Percentiles rank a stretch among this genome's conserved stretches.
Conservation (phyloP, 2,888 invertebrate species). For the Galerucella calmariensis region DNA sequence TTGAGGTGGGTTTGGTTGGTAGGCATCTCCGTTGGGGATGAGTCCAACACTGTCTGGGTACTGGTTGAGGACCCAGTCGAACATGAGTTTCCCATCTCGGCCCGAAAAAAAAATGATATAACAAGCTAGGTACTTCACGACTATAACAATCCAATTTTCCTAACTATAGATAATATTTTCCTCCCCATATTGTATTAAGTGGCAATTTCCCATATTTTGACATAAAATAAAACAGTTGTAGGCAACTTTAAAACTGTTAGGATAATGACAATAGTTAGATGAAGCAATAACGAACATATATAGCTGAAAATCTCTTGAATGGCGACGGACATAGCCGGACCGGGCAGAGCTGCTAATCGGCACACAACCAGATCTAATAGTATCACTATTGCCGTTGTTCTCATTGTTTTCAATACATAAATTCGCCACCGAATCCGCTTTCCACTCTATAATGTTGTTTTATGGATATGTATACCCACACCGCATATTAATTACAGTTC, state of each 20-base stretch:
- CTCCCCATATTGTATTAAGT: no score
- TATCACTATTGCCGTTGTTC: conserved; percentile 54
- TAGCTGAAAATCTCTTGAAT: conserved; percentile 27
- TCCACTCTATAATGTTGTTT: conserved; percentile 54
- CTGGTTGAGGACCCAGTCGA: no score
- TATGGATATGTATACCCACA: conserved; percentile 48
- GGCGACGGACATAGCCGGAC: conserved; percentile 22
- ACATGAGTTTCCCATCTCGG: no score
- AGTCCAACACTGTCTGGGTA: no score
- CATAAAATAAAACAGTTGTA: no score
- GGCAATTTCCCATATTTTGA: no score
- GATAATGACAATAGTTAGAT: background rate
- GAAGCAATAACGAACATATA: conserved; percentile 11
- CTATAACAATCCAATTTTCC: no score
- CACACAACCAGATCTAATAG: conserved; percentile 45
- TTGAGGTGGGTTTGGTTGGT: no score
- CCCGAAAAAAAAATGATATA: no score
- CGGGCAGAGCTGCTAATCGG: conserved; percentile 42
- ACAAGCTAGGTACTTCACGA: no score
- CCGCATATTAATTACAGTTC: conserved; percentile 54
- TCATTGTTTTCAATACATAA: conserved; percentile 62
- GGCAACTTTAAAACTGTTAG: background rate
- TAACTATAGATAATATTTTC: no score
- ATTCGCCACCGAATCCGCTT: conserved; percentile 57
- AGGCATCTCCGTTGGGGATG: no score